These are phyloP conservation scores for Eristalinus aeneus DNA, from an alignment of 2,888 invertebrate species.

Conservation along the genomic window DNA sequence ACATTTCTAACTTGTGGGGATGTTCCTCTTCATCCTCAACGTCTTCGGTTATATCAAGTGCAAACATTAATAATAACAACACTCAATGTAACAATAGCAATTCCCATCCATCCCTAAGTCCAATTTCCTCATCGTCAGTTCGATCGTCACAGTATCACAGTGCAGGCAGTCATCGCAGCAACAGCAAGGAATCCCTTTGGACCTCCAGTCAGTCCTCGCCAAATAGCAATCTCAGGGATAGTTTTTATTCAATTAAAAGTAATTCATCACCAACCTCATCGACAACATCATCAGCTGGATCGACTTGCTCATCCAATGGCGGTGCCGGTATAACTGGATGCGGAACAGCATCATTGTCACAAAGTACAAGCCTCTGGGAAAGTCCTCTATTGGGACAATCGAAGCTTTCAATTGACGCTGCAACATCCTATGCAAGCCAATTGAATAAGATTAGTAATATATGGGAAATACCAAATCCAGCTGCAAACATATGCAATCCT, in stretches of 20 bases:
- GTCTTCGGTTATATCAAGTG: slow-evolving; percentile 73
- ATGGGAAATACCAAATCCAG: slow-evolving; percentile 77
- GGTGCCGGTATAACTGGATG: background rate
- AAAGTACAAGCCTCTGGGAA: slow-evolving; percentile 72
- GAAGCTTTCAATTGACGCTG: slow-evolving; percentile 71
- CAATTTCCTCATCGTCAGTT: slow-evolving; percentile 75
- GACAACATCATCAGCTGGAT: slow-evolving; percentile 75
- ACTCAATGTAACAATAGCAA: slow-evolving; percentile 54
- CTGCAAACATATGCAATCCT: slow-evolving; percentile 55
- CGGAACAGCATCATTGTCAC: slow-evolving; percentile 43
- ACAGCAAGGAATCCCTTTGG: slow-evolving; percentile 80
- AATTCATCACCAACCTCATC: slow-evolving; percentile 73
- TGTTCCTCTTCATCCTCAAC: slow-evolving; percentile 72
- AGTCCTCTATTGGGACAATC: slow-evolving; percentile 62
- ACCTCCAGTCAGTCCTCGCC: slow-evolving; percentile 78
- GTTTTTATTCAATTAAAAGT: slow-evolving; percentile 73
- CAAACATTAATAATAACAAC: slow-evolving; percentile 66
- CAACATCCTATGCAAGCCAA: slow-evolving; percentile 68
- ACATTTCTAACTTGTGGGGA: slow-evolving; percentile 78
- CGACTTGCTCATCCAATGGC: slow-evolving; percentile 71
- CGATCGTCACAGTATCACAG: slow-evolving; percentile 73
- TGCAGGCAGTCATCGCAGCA: slow-evolving; percentile 75
- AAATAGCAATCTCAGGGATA: slow-evolving; percentile 76
- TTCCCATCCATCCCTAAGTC: slow-evolving; percentile 78
- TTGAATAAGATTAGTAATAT: slow-evolving; percentile 77